phyloP scores from a whole-genome alignment of 2,797 vertebrate genomes.

The Euthynnus affinis region DNA sequence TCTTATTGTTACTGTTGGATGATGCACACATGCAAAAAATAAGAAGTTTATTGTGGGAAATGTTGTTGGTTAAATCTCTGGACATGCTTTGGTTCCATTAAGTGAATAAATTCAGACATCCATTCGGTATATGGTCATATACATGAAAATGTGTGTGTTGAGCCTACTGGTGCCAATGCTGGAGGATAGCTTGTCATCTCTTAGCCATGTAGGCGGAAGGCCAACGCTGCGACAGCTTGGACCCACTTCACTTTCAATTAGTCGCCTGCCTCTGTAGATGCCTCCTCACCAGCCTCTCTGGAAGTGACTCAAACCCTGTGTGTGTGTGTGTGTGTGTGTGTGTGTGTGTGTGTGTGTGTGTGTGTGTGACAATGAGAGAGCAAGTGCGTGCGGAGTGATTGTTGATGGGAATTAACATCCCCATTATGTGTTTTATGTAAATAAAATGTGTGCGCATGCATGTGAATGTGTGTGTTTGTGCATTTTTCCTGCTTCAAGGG shows the following conservation, averaged over 20 bases:
- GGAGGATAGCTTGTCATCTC: conserved; percentile 26
- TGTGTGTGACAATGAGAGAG: background rate
- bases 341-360: conserved; percentile 15
- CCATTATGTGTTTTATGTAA: background rate
- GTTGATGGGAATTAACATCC: background rate
- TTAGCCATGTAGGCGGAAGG: conserved; percentile 34
- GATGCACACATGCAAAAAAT: too few relatives aligned
- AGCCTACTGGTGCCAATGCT: background rate
- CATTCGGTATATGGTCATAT: background rate
- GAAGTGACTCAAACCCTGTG: conserved; percentile 52
- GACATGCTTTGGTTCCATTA: background rate
- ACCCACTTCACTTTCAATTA: conserved; percentile 71
- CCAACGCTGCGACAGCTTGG: conserved; percentile 58
- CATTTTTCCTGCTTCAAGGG: background rate
- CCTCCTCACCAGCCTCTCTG: conserved; percentile 49
- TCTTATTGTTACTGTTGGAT: background rate
- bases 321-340: conserved; percentile 12
- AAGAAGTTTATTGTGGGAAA: too few relatives aligned
- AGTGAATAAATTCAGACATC: conserved; percentile 1
- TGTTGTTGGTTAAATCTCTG: background rate
- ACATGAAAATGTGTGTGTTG: conserved; percentile 1
- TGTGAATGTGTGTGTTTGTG: background rate
- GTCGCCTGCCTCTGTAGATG: conserved; percentile 53
- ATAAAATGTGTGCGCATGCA: background rate
- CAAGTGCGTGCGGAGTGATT: conserved; percentile 7